Conservation (phyloP, 1,140 invertebrate genomes). For the Drosophila ogumai region DNA sequence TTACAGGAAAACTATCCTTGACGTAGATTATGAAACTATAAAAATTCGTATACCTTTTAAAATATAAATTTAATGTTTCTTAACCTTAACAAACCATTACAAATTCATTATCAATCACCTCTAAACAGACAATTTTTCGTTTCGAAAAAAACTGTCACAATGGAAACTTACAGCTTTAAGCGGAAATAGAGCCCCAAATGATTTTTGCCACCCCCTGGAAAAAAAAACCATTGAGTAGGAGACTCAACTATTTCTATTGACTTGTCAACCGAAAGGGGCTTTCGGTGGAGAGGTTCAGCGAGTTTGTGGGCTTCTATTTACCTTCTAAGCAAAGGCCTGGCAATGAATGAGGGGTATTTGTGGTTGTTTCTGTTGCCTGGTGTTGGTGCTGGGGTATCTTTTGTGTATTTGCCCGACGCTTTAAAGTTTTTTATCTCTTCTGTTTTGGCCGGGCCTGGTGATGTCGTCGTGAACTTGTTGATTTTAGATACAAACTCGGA, state of each 20-base stretch:
- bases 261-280: conserved; percentile 61
- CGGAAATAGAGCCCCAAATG: conserved; percentile 18
- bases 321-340: conserved; percentile 63
- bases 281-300: conserved; percentile 12
- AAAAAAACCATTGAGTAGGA: conserved; percentile 7
- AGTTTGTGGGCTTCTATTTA: conserved; percentile 52
- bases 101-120: background rate
- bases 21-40: no score
- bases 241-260: conserved; percentile 36
- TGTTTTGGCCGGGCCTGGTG: conserved; percentile 55
- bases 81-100: background rate
- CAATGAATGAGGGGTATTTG: conserved; percentile 63
- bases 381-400: conserved; percentile 36
- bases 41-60: no score
- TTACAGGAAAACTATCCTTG: no score
- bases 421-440: conserved; percentile 74
- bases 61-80: no score
- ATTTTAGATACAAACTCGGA: conserved; percentile 77
- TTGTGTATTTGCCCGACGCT: conserved; percentile 63
- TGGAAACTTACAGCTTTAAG: conserved; percentile 10
- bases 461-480: conserved; percentile 76
- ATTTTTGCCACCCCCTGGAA: conserved; percentile 20
- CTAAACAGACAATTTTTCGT: background rate
- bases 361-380: conserved; percentile 8
- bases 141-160: conserved; percentile 1